Percentiles rank a stretch among this genome's conserved stretches.
These are phyloP conservation scores for Psammodynastes pulverulentus DNA, from an alignment of 2,113 vertebrate genomes.

Conservation along the genomic window DNA sequence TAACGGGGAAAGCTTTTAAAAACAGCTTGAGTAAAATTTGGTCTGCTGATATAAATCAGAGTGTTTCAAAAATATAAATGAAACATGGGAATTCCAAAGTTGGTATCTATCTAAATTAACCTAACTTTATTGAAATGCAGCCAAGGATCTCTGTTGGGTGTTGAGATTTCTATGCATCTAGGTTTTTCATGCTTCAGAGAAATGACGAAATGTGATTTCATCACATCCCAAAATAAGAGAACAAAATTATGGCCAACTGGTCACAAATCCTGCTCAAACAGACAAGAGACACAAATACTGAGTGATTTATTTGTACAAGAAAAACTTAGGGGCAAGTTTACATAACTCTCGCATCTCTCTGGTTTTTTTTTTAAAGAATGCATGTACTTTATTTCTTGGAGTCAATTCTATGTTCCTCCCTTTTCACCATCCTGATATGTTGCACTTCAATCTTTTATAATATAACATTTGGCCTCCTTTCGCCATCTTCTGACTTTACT, in stretches of 20 bases:
- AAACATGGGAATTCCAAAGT: neutral
- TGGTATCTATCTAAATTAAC: neutral
- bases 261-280: neutral
- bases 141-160: neutral
- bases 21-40: neutral
- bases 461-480: neutral
- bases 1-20: neutral
- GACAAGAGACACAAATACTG: neutral
- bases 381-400: neutral
- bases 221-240: neutral
- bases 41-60: neutral
- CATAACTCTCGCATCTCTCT: neutral
- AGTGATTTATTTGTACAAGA: neutral
- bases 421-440: neutral
- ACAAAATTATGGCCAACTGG: neutral
- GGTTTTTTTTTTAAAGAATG: neutral
- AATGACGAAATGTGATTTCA: neutral
- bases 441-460: neutral
- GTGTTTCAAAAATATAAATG: neutral
- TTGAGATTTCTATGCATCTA: neutral
- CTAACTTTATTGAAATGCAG: neutral
- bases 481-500: neutral
- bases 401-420: neutral
- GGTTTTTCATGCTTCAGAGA: neutral
- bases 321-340: neutral